Base-by-base conservation (phyloP, 2,113 vertebrate species). In the Amia ocellicauda region DNA sequence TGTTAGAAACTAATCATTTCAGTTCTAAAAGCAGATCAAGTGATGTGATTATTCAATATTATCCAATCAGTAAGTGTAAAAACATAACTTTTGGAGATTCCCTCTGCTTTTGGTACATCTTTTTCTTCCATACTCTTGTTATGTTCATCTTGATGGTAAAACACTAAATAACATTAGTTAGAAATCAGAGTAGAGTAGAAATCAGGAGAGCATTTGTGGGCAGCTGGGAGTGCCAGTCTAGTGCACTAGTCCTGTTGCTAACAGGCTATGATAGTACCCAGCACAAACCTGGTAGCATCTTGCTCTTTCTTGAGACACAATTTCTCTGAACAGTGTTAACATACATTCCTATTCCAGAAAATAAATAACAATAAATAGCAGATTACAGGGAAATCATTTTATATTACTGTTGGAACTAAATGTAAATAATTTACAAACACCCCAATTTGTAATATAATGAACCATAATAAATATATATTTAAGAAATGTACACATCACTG, bases 361-460 rank as follows among this genome's bases (percentile, higher is more conserved):
- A 55, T 66, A 58, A 62, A 62, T 52, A 69, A 50, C 72, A 66
- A 49, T n/a, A n/a, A n/a, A n/a, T n/a, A n/a, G n/a, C n/a, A 67
- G 53, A 78, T 64, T 67, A 76, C 70, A 68, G 41, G n/a, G 58
- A 62, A 67, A 66, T 62, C 64, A 62, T 70, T 64, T 60, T 64
- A 51, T 63, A 79, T 62, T 66, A 69, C 58, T 62, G 42, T 56
- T 62, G 43, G 62, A 68, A 65, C 63, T 69, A 52, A 56, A 56
- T 60, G 47, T 59, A 65, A 79, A 71, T 68, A 64, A 83, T 74
- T 70, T 55, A 73, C 76, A 69, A 69, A 73, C 66, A 78, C 80
- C 74, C 78, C 51, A 66, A 55, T 64, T n/a, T 47, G 76, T 69
- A 63, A 58, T 69, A 64, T 63, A 58, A 69, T 73, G 47, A 72